Percentiles rank a stretch among this genome's conserved stretches.
These are phyloP conservation scores for Fissipunctia ypsillon DNA, from an alignment of 2,888 invertebrate species.

Conservation along the genomic window DNA sequence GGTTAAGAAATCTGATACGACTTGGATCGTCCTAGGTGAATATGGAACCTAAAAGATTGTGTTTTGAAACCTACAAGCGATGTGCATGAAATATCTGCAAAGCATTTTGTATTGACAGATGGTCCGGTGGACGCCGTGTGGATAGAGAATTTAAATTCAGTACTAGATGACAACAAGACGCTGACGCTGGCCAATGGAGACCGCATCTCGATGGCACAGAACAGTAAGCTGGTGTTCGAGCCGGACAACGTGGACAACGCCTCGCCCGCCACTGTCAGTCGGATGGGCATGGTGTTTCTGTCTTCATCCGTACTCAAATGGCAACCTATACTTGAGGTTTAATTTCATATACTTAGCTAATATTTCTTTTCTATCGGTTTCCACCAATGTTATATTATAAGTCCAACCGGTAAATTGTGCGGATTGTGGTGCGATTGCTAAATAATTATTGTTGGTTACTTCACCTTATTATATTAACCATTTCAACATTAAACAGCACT, in stretches of 20 bases:
- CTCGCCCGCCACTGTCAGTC: slow-evolving; percentile 97
- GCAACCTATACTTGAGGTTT: slow-evolving; percentile 94
- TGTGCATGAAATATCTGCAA: neutral
- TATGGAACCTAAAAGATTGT: neutral
- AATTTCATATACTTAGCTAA: neutral
- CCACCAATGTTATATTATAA: neutral
- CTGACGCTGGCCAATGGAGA: slow-evolving; percentile 97
- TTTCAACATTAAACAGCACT: slow-evolving; percentile 85
- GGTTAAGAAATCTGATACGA: slow-evolving; percentile 93
- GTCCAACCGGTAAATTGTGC: neutral
- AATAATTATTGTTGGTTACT: neutral
- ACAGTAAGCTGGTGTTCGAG: slow-evolving; percentile 96
- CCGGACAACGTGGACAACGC: slow-evolving; percentile 98
- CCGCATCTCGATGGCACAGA: slow-evolving; percentile 96
- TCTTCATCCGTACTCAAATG: slow-evolving; percentile 96
- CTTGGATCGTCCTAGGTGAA: slow-evolving; percentile 91
- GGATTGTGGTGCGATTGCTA: neutral
- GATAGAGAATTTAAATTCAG: slow-evolving; percentile 98
- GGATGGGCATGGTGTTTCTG: slow-evolving; percentile 98
- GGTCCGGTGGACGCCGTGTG: slow-evolving; percentile 98
- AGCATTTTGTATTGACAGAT: slow-evolving; percentile 83
- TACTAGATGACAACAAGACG: slow-evolving; percentile 97
- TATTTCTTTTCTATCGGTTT: neutral
- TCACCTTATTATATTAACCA: neutral
- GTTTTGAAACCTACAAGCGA: neutral